Base-by-base conservation (phyloP, 2,113 vertebrate genomes). In the Ornithorhynchus anatinus region DNA sequence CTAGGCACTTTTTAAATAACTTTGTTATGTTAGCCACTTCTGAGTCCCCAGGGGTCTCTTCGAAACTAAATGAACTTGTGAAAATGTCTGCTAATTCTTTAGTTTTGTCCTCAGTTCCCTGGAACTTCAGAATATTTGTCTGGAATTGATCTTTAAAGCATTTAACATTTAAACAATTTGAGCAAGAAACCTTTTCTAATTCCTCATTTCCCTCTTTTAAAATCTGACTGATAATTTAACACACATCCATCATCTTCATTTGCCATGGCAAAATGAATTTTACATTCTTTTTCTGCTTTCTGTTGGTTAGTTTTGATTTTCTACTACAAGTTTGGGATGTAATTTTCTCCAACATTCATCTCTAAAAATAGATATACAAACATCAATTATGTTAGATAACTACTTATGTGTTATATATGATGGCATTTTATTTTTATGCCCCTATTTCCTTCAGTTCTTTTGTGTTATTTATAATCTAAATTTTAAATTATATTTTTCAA, bases 51-150 rank as follows among this genome's bases (percentile, higher is more conserved):
- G 75, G 58, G 88, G 56, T 79, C 71, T 85, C 76, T 79, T 88
- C 75, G 39, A 84, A 91, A 84, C 64, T 83, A 89, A 89, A 81
- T 69, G 82, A 89, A 82, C 72, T 75, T 86, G 61, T 77, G 85
- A 60, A 88, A 88, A 70, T 76, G 47, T 44, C 71, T 86, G 60
- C 38, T 88, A 89, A 89, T 81, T 83, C 77, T 51, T 88, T 84
- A 59, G 33, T 73, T 75, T 85, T 85, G 54, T 68, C 57, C 54
- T 62, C 7, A 39, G 51, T 89, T 87, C 70, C 76, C 54, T 63
- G 59, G 50, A 38, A 51, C 23, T 52, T 80, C 66, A 84, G 37
- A 60, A 43, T 88, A 64, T 82, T 75, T 77, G 0, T 82, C 40
- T 84, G 60, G 33, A 66, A 16, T 3, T 66, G 56, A 22, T 64